phyloP scores from a whole-genome alignment of 2,113 vertebrate genomes.

The Crypturellus undulatus region DNA sequence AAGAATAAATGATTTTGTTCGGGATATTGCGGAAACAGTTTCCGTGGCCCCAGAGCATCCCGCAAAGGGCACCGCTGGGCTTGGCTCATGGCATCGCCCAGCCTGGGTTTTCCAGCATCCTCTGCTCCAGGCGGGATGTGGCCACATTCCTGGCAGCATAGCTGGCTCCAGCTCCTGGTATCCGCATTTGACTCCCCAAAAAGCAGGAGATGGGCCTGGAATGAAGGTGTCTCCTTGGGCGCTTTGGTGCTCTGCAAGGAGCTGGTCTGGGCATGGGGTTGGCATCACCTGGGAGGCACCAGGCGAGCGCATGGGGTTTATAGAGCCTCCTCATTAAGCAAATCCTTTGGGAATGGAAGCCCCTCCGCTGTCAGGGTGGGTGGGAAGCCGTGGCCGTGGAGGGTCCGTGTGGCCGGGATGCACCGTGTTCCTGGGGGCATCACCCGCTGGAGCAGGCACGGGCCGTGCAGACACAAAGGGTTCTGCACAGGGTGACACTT shows the following conservation, averaged over 20 bases:
- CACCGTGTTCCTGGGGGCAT: too few species aligned
- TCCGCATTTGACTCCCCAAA: neutral
- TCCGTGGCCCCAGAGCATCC: conserved; percentile 71
- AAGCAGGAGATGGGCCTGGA: neutral
- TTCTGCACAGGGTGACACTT: conserved; percentile 77
- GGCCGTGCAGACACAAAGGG: conserved; percentile 71
- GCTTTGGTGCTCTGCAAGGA: too few species aligned
- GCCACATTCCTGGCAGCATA: too few species aligned
- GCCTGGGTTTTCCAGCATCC: too few species aligned
- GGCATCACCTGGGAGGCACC: neutral
- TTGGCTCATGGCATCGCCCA: conserved; percentile 34
- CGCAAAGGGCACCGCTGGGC: conserved; percentile 74
- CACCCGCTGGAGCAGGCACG: conserved; percentile 45
- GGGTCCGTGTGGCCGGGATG: too few species aligned
- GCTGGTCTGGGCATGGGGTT: too few species aligned
- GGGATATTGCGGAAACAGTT: conserved; percentile 76
- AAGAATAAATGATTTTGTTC: conserved; percentile 81
- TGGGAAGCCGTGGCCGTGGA: neutral
- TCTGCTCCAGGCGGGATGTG: too few species aligned
- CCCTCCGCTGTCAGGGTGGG: neutral
- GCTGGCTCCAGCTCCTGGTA: too few species aligned
- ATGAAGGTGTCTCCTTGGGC: too few species aligned
- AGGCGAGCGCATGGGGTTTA: fast-evolving
- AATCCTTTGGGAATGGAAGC: conserved; percentile 7
- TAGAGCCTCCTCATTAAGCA: conserved; percentile 27